Percentiles rank a stretch among this genome's conserved stretches.
phyloP scores from a whole-genome alignment of 2,113 vertebrate species.

The Trochalopteron elliotii region DNA sequence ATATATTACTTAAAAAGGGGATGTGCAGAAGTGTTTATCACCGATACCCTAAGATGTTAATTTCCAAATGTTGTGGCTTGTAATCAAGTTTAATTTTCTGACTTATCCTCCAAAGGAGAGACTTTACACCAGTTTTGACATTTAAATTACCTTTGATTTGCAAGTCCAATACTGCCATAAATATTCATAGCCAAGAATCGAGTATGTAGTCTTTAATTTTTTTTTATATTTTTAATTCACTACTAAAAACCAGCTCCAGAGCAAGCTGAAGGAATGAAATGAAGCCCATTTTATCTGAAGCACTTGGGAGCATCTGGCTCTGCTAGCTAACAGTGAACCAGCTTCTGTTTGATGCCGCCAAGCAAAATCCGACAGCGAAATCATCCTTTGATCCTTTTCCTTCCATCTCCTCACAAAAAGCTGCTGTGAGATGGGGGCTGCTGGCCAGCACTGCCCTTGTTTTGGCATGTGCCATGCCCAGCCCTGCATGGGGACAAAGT shows the following conservation, averaged over 20 bases:
- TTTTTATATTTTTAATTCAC: background rate
- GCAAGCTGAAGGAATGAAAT: background rate
- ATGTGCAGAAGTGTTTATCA: constrained; percentile 2
- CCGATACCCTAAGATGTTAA: background rate
- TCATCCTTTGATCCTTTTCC: background rate
- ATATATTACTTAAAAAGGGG: background rate
- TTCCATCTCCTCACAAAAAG: background rate
- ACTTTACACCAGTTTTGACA: constrained; percentile 32
- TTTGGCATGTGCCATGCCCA: background rate
- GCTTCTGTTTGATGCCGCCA: background rate
- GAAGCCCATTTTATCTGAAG: background rate
- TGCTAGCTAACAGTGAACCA: background rate
- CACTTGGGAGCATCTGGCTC: background rate
- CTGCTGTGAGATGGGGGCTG: rapidly evolving
- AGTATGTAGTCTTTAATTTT: background rate
- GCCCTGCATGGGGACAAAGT: background rate
- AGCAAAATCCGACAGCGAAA: background rate
- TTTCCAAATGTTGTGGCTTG: constrained; percentile 18
- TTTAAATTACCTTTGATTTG: constrained; percentile 64
- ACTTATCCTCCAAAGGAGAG: constrained; percentile 40
- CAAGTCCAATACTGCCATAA: constrained; percentile 52
- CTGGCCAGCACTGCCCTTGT: background rate
- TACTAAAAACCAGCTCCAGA: background rate
- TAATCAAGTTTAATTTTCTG: constrained; percentile 54
- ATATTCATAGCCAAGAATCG: constrained; percentile 45